phyloP scores from a whole-genome alignment of 1,140 invertebrate species.

The Drosophila ironensis region DNA sequence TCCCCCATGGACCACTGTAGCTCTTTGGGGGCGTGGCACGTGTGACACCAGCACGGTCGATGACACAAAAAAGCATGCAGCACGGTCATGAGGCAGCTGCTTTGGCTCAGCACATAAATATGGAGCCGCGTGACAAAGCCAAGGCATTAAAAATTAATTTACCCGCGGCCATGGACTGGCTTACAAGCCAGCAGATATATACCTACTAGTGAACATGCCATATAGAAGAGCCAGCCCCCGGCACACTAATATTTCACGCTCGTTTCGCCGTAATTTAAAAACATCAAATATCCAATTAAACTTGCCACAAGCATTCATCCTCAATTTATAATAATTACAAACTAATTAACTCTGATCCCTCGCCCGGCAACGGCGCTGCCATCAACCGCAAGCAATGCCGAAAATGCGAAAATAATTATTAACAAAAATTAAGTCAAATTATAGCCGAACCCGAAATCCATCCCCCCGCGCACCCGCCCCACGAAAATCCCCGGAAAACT shows the following conservation, averaged over 20 bases:
- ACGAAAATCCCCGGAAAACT: slow-evolving; percentile 5
- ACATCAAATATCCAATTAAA: slow-evolving; percentile 81
- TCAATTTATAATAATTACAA: slow-evolving; percentile 81
- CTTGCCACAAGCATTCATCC: slow-evolving; percentile 80
- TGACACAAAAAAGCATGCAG: slow-evolving; percentile 44
- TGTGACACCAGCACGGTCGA: slow-evolving; percentile 69
- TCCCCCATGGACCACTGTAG: neutral
- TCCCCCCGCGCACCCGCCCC: neutral
- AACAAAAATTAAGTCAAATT: slow-evolving; percentile 80
- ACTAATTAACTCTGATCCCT: slow-evolving; percentile 77
- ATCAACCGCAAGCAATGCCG: slow-evolving; percentile 66
- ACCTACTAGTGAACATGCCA: neutral
- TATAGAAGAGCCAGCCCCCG: neutral
- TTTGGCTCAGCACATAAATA: slow-evolving; percentile 62
- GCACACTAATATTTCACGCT: slow-evolving; percentile 63
- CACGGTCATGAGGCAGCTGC: slow-evolving; percentile 48
- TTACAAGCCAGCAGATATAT: slow-evolving; percentile 9
- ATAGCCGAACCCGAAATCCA: slow-evolving; percentile 32
- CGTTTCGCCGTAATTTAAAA: slow-evolving; percentile 69
- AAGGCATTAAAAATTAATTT: slow-evolving; percentile 78
- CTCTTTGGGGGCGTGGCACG: slow-evolving; percentile 56
- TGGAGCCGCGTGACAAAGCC: slow-evolving; percentile 52
- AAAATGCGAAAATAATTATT: slow-evolving; percentile 80
- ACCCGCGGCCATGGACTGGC: slow-evolving; percentile 54
- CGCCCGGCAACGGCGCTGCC: slow-evolving; percentile 51